A percentile compares a stretch with the other conserved stretches of the same genome.
phyloP scores from a whole-genome alignment of 2,888 invertebrate genomes.

The Abscondita cerata region DNA sequence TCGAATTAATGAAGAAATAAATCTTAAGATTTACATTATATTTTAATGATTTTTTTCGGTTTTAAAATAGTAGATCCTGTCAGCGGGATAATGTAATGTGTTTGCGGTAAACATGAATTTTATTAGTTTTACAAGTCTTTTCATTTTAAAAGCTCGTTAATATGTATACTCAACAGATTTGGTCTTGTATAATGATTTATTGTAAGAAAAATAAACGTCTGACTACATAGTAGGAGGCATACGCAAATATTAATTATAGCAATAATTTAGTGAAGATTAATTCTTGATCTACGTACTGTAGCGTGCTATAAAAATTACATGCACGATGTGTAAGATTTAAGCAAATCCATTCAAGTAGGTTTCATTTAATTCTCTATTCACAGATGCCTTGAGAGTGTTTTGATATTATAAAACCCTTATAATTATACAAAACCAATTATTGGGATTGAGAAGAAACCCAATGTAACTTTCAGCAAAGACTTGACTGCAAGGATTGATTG shows the following conservation, averaged over 20 bases:
- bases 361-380: too few relatives aligned
- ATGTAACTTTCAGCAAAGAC: too few relatives aligned
- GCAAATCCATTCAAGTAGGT: constrained; percentile 36
- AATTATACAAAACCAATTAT: too few relatives aligned
- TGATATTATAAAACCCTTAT: too few relatives aligned
- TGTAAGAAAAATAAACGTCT: constrained; percentile 40
- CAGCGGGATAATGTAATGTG: too few relatives aligned
- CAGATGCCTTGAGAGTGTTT: too few relatives aligned
- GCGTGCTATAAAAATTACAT: constrained; percentile 42
- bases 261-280: constrained; percentile 49
- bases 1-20: too few relatives aligned
- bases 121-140: constrained; percentile 17
- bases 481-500: too few relatives aligned
- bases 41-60: too few relatives aligned
- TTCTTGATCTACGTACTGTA: constrained; percentile 46
- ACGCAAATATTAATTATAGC: constrained; percentile 48
- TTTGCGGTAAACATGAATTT: constrained; percentile 16
- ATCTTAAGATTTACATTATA: too few relatives aligned
- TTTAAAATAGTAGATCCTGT: too few relatives aligned
- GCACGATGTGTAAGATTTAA: constrained; percentile 30
- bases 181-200: constrained; percentile 46
- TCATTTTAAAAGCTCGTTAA: constrained; percentile 19
- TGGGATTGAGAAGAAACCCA: too few relatives aligned
- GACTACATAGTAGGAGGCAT: constrained; percentile 46
- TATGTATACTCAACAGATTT: constrained; percentile 25